Conservation (phyloP, 2,888 invertebrate species). For the Stenotaenia linearis region DNA sequence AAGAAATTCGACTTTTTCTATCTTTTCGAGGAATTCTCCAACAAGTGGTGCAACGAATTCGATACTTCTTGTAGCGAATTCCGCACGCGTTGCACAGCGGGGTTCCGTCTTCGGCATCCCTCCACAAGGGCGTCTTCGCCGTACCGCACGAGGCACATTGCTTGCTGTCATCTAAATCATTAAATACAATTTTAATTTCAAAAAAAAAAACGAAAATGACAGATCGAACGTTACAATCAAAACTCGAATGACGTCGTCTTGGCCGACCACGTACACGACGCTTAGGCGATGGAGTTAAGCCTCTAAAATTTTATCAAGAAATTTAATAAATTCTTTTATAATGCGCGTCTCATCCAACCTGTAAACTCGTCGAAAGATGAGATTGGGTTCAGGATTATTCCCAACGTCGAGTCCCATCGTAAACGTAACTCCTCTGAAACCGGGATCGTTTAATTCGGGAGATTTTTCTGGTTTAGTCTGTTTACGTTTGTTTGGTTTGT, state of each 20-base stretch:
- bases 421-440: neutral
- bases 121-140: constrained; percentile 46
- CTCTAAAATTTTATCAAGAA: neutral
- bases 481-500: neutral
- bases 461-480: neutral
- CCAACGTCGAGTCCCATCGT: neutral
- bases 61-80: constrained; percentile 48
- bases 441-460: neutral
- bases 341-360: neutral
- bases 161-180: constrained; percentile 41
- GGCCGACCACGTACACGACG: neutral
- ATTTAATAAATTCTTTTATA: neutral
- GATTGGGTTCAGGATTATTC: neutral
- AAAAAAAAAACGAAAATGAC: constrained; percentile 32
- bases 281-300: neutral
- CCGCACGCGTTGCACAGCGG: constrained; percentile 49
- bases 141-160: constrained; percentile 47
- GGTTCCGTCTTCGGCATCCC: constrained; percentile 48
- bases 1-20: constrained; percentile 17
- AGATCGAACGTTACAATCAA: neutral
- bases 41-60: constrained; percentile 44
- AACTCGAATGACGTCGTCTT: neutral
- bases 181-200: too few relatives aligned
- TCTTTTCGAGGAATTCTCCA: constrained; percentile 47
- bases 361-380: neutral